These are phyloP conservation scores for Drosophila vallismaia DNA, from an alignment of 2,888 invertebrate genomes.

Conservation along the genomic window DNA sequence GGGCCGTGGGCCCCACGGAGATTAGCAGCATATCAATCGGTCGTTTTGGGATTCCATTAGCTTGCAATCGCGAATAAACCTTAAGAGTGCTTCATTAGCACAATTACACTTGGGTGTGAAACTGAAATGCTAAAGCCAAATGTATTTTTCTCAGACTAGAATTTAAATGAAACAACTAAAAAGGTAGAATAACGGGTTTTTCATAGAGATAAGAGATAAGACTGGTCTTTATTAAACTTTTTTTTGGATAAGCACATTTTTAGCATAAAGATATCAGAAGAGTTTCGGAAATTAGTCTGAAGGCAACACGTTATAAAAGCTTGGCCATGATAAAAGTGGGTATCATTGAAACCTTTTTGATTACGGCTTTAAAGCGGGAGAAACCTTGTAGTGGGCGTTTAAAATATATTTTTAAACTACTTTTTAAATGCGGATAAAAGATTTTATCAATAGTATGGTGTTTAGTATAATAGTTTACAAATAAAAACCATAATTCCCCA, in stretches of 20 bases:
- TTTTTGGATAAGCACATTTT: slow-evolving; percentile 8
- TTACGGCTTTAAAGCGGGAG: no score
- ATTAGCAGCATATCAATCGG: slow-evolving; percentile 48
- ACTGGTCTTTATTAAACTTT: slow-evolving; percentile 27
- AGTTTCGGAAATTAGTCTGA: not conserved
- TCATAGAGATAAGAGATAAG: slow-evolving; percentile 27
- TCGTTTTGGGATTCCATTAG: slow-evolving; percentile 23
- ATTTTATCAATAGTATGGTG: no score
- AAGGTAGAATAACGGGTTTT: slow-evolving; percentile 31
- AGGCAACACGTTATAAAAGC: slow-evolving; percentile 9
- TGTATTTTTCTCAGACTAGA: not conserved
- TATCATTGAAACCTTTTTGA: no score
- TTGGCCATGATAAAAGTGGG: not conserved
- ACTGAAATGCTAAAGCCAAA: not conserved
- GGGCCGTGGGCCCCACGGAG: slow-evolving; percentile 13
- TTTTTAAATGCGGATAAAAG: no score
- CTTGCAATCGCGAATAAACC: slow-evolving; percentile 25
- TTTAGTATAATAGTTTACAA: no score
- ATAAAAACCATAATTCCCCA: no score
- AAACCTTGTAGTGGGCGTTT: no score
- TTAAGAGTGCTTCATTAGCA: slow-evolving; percentile 46
- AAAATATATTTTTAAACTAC: no score
- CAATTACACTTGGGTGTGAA: slow-evolving; percentile 47
- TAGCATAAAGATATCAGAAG: slow-evolving; percentile 45
- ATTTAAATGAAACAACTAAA: slow-evolving; percentile 5